Base-by-base conservation (phyloP, 2,888 invertebrate genomes). In the Phragmatobia fuliginosa region DNA sequence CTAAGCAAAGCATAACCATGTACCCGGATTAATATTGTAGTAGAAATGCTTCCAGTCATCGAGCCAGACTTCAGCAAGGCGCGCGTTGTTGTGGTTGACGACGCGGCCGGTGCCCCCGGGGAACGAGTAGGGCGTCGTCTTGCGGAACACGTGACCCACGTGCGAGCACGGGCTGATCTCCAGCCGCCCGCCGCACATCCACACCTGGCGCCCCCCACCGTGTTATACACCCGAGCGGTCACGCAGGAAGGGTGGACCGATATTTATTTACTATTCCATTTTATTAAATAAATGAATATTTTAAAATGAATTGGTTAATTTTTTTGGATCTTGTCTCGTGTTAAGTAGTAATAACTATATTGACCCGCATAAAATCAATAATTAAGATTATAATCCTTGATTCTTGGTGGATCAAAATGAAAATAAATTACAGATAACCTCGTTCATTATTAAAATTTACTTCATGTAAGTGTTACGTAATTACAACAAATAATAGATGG, bases 31-130 rank as follows among this genome's bases (percentile, higher is more conserved):
- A 96, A 99, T 98, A 96, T 98, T 98, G 97, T 98, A 99, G 97
- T 98, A 99, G 97, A 99, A 99, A 93, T 98, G 98, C 96, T 98
- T 98, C 98, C 99, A 99, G 90, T 99, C 98, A 96, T 99, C 99
- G 95, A 99, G 97, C 99, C 99, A 99, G 87, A 99, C 99, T 94
- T 99, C 99, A 81, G 99, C 99, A 88, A 99, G 97, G 85, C 99
- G 97, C 91, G 99, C 99, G 96, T 99, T 99, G 97, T 99, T 99
- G 96, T 99, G 98, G 96, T 99, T 99, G 95, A 99, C 99, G 91
- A 99, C 98, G 90, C 97, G 97, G 95, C 98, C 98, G 86, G 98
- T 98, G 89, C 99, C 99, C 86, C 99, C 99, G 70, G 99, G 99
- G 96, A 99, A 99, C 85, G 98, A 98, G 95, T 99, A 99, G 69